Evolutionary conservation across 2,113 vertebrate genomes (phyloP), one percentile per base, ranked within the genome.

Genomic region (Ceyx melanurus): DNA sequence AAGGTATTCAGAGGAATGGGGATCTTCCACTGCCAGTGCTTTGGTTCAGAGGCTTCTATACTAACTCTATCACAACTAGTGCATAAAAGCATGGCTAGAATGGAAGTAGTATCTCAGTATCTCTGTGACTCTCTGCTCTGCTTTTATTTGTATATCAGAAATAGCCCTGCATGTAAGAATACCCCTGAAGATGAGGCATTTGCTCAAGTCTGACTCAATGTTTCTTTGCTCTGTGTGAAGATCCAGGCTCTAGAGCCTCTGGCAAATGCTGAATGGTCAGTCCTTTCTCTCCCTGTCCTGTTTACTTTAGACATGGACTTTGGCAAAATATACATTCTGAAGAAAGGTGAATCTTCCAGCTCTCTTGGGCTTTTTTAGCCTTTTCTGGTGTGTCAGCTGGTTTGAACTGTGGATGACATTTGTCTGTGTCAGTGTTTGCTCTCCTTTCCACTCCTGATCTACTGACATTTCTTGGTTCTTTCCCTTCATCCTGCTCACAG

Each of bases 41-140:
- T 8, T 81, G 67, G 4, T 42, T 25, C 6, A 2, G 31, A 91
- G 25, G 14, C 33, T 5, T 70, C 60, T 56, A 4, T 45, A 15
- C 13, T 3, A 25, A 40, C 12, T 70, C 64, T 20, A 7, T 26
- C 31, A n/a, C 48, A 79, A 62, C 10, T 8, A 31, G 22, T 10
- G 28, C 16, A 12, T 45, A 14, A 35, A 68, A 64, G 5, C 16
- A 25, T 23, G 37, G 21, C 51, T 64, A 60, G 51, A 46, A 11
- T 8, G 21, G 46, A 28, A 42, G 35, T 2, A 3, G 6, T 2
- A 6, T 61, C 23, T n/a, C 29, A 51, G 25, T 22, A 0, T 5
- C 16, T 53, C 3, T 9, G 22, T 51, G 57, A 21, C 53, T 13
- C n/a, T 62, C 54, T 78, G 33, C 18, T 79, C 28, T 70, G 58